A percentile compares a stretch with the other conserved stretches of the same genome.
Evolutionary conservation across 1,140 invertebrate genomes (phyloP).

Genomic region (Littorina saxatilis): DNA sequence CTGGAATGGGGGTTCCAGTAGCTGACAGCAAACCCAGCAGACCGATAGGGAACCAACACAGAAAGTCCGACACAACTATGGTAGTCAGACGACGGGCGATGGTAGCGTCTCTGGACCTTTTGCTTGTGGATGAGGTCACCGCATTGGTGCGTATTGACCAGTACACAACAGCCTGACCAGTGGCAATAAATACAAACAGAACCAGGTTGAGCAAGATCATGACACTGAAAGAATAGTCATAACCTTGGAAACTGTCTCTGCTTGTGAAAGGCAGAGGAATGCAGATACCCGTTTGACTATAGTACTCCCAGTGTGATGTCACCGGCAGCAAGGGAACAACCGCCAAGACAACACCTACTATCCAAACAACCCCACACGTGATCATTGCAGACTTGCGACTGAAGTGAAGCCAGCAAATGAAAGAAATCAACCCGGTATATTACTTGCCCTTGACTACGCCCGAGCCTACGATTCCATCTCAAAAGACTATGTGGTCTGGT

Average conservation of each 20-base stretch:
- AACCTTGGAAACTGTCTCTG: not conserved
- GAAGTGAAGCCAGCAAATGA: conserved; percentile 42
- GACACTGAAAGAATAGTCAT: not conserved
- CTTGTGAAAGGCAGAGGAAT: conserved; percentile 50
- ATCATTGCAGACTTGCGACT: conserved; percentile 32
- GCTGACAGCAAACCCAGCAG: too few species aligned
- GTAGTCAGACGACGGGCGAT: too few species aligned
- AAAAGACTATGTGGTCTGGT: too few species aligned
- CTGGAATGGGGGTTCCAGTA: too few species aligned
- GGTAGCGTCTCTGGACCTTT: too few species aligned
- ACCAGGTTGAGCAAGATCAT: not conserved
- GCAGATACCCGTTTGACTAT: conserved; percentile 55
- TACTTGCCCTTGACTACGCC: too few species aligned
- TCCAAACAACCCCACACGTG: not conserved
- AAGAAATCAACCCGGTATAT: too few species aligned
- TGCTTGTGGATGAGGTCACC: too few species aligned
- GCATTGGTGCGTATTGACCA: not conserved
- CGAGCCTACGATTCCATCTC: too few species aligned
- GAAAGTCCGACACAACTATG: too few species aligned
- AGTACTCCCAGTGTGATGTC: conserved; percentile 49
- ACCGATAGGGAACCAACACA: too few species aligned
- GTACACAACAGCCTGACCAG: not conserved
- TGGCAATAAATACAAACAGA: not conserved
- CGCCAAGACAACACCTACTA: not conserved
- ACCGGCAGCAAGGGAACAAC: too few species aligned